Conservation (phyloP, 2,888 invertebrate genomes). For the Stenodera caucasica region DNA sequence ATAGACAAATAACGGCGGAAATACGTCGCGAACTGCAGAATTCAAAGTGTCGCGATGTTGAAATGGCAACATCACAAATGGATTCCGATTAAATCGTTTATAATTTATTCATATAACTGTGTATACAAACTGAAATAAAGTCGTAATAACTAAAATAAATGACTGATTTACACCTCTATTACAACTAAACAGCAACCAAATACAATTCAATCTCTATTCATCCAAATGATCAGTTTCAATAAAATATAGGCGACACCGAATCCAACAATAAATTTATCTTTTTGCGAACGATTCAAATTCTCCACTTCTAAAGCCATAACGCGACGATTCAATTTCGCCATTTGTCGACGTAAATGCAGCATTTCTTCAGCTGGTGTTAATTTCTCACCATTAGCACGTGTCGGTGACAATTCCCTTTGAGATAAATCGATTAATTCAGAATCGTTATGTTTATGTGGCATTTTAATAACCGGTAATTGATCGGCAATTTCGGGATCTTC, state of each 20-base stretch:
- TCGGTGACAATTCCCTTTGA: slow-evolving; percentile 44
- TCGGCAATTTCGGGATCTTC: slow-evolving; percentile 53
- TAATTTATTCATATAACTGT: slow-evolving; percentile 10
- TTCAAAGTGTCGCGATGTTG: slow-evolving; percentile 71
- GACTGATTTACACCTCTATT: slow-evolving; percentile 13
- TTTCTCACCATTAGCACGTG: slow-evolving; percentile 58
- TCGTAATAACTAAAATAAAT: slow-evolving; percentile 8
- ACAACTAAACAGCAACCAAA: not conserved
- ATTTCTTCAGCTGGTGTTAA: slow-evolving; percentile 77
- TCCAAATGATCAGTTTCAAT: slow-evolving; percentile 83
- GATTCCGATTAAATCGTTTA: slow-evolving; percentile 36
- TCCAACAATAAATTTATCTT: slow-evolving; percentile 84
- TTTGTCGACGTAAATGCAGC: slow-evolving; percentile 79
- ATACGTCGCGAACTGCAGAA: slow-evolving; percentile 84
- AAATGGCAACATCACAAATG: slow-evolving; percentile 44
- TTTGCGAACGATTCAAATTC: slow-evolving; percentile 78
- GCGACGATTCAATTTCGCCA: slow-evolving; percentile 84
- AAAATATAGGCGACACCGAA: slow-evolving; percentile 83
- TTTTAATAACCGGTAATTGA: slow-evolving; percentile 42
- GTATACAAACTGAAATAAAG: slow-evolving; percentile 17
- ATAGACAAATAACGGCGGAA: slow-evolving; percentile 76
- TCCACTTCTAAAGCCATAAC: slow-evolving; percentile 87
- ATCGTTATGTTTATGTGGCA: slow-evolving; percentile 46
- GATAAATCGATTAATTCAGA: slow-evolving; percentile 38
- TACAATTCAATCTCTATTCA: slow-evolving; percentile 59